Percentiles rank a stretch among this genome's conserved stretches.
phyloP scores from a whole-genome alignment of 2,113 vertebrate genomes.

The Anthoscopus minutus region DNA sequence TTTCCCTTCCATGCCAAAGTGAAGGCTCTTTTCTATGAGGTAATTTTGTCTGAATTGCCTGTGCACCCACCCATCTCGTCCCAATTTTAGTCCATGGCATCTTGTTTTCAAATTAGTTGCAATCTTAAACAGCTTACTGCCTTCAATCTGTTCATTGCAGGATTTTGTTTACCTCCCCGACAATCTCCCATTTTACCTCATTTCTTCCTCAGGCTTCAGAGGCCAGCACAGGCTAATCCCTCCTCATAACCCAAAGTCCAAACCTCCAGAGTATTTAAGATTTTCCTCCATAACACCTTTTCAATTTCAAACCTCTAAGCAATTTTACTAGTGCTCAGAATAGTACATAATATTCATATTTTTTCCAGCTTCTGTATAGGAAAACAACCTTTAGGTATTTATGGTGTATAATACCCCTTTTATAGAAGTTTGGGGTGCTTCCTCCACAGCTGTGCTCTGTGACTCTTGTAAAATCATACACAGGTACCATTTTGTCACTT shows the following conservation, averaged over 20 bases:
- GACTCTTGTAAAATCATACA: neutral
- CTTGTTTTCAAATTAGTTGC: conserved; percentile 56
- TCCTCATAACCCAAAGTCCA: neutral
- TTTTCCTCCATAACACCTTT: conserved; percentile 17
- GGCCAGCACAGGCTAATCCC: conserved; percentile 29
- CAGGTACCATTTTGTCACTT: neutral
- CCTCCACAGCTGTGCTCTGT: neutral
- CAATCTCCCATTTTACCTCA: conserved; percentile 14
- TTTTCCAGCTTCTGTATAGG: neutral
- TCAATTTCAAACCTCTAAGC: conserved; percentile 7
- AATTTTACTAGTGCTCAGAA: neutral
- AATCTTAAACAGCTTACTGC: conserved; percentile 37
- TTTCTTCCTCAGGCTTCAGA: neutral
- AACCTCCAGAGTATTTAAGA: neutral
- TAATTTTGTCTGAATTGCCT: conserved; percentile 44
- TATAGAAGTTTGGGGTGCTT: neutral
- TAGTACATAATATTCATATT: neutral
- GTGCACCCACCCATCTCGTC: conserved; percentile 27
- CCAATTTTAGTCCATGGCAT: conserved; percentile 16
- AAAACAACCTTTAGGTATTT: neutral
- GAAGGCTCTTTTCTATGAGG: neutral
- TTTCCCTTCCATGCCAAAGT: neutral
- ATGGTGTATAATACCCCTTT: neutral
- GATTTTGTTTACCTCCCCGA: neutral
- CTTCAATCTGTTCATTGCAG: conserved; percentile 13